Evolutionary conservation across 2,797 vertebrate genomes (phyloP).

Genomic region (Psittacula echo): DNA sequence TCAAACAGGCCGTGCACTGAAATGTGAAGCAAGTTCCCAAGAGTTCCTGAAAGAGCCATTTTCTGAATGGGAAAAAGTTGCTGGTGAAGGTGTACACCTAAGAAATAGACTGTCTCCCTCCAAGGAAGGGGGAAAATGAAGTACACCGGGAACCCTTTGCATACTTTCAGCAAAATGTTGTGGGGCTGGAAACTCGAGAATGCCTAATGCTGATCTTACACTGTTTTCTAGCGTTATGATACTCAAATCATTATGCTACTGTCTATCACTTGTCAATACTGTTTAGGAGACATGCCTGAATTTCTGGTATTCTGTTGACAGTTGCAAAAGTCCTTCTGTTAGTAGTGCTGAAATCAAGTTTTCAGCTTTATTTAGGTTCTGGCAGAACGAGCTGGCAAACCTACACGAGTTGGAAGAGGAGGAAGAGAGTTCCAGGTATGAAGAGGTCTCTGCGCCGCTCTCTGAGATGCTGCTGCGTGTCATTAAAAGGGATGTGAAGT

Average conservation of each 20-base stretch:
- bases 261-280: constrained; percentile 29
- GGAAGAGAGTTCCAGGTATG: constrained; percentile 1
- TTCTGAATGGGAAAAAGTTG: not conserved
- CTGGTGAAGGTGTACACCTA: not conserved
- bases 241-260: not conserved
- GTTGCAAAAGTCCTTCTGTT: constrained; percentile 37
- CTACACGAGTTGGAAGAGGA: not conserved
- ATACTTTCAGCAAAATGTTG: not conserved
- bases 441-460: not conserved
- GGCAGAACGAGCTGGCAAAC: constrained; percentile 21
- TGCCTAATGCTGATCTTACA: not conserved
- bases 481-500: not conserved
- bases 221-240: not conserved
- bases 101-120: not conserved
- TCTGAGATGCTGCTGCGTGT: not conserved
- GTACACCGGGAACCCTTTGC: not conserved
- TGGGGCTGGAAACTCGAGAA: not conserved
- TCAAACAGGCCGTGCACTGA: not conserved
- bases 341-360: not conserved
- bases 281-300: not conserved
- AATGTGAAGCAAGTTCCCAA: not conserved
- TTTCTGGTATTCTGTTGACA: constrained; percentile 23
- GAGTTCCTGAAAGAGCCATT: not conserved
- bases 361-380: constrained; percentile 29
- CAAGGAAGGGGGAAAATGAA: not conserved